These are phyloP conservation scores for Hyposoter didymator DNA, from an alignment of 2,888 invertebrate species.

Conservation along the genomic window DNA sequence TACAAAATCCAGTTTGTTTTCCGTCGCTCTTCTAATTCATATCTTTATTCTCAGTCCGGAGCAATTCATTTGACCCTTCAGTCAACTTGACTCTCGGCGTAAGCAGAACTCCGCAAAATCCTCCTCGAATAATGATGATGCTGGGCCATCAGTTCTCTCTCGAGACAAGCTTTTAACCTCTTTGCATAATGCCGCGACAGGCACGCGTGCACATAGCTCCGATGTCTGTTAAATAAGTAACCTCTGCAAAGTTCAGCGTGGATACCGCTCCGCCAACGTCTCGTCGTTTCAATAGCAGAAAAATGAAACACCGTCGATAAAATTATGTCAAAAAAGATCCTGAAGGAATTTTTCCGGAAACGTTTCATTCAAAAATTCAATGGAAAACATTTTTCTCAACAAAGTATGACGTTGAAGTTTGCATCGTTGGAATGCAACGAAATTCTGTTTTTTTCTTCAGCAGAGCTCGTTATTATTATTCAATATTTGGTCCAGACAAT, in stretches of 20 bases:
- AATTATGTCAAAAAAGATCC: not conserved
- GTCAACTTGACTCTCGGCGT: conserved; percentile 44
- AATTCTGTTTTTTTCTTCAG: no score
- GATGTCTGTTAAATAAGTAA: conserved; percentile 39
- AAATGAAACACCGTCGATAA: not conserved
- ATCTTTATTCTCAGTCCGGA: conserved; percentile 62
- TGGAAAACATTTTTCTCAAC: no score
- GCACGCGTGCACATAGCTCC: conserved; percentile 49
- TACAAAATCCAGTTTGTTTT: conserved; percentile 51
- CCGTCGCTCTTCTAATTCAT: conserved; percentile 54
- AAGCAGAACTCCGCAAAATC: conserved; percentile 40
- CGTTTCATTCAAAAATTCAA: not conserved
- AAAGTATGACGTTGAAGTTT: no score
- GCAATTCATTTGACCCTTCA: conserved; percentile 63
- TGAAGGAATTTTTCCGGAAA: not conserved
- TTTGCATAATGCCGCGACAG: conserved; percentile 61
- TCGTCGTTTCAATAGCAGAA: not conserved
- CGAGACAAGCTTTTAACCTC: conserved; percentile 53
- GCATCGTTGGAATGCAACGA: no score
- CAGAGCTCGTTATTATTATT: no score
- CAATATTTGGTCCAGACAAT: no score
- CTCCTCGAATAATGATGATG: conserved; percentile 56
- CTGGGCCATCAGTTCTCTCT: conserved; percentile 40
- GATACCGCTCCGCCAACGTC: not conserved
- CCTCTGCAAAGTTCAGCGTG: conserved; percentile 1